Evolutionary conservation across 2,797 vertebrate species (phyloP), one percentile per base, ranked within the genome.

Genomic region (Neosalanx taihuensis): DNA sequence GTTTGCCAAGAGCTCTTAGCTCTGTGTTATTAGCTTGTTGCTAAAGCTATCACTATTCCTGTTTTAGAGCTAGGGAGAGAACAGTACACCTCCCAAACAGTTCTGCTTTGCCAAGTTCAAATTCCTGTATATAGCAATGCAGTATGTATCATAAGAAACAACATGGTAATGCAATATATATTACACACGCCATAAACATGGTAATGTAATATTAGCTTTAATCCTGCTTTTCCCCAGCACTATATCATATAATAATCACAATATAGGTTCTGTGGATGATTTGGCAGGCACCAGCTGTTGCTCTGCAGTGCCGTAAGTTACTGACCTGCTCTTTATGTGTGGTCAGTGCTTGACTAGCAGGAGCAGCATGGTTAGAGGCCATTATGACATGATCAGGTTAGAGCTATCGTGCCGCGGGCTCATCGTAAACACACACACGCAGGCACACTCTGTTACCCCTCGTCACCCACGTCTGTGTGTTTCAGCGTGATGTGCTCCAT

Each of bases 351-450:
- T 69, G 85, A 82, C 67, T 72, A 71, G 79, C 82, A 67, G 29
- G 56, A 73, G 88, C 84, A 86, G 85, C 85, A 49, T 61, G 64
- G 83, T 85, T 79, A 70, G 49, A 73, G 70, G 78, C 79, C 84
- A 78, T 87, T 83, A 79, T 68, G 73, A 75, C 80, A 70, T 74
- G 75, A 85, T 88, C 85, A 71, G 78, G 80, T 87, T 87, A 68
- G 60, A 74, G 76, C 73, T 78, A 65, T 73, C 67, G 60, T 74
- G 80, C 66, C 72, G 65, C 65, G 70, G 73, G 74, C 76, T 79
- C 30, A 74, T 51, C 51, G 41, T 72, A 67, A 23, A 51, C 70
- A 68, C 75, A 68, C 75, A 61, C 10, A 63, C 41, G 41, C 41
- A 13, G 3, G 41, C 41, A 46, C 41, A 46, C 72, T 78, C 73